Evolutionary conservation across 2,888 invertebrate species (phyloP).

Genomic region (Drosophila colorata): DNA sequence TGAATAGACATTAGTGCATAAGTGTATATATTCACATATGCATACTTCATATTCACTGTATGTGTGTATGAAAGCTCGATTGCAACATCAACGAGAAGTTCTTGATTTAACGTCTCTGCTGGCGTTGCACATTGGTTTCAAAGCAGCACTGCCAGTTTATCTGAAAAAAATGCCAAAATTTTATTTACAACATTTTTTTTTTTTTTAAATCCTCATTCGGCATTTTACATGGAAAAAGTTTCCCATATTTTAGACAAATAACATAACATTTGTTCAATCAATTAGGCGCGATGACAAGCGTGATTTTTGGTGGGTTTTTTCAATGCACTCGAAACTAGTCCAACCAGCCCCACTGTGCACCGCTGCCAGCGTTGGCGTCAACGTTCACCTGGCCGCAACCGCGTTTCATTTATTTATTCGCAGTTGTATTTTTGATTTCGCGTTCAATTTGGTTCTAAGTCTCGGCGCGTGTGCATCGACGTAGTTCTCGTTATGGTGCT

Average conservation of each 20-base stretch:
- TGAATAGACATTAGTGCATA: slow-evolving; percentile 25
- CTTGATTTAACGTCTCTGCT: slow-evolving; percentile 40
- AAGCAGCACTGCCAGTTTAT: neutral
- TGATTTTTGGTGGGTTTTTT: neutral
- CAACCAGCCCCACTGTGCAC: slow-evolving; percentile 49
- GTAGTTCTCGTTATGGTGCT: slow-evolving; percentile 75
- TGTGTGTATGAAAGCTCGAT: slow-evolving; percentile 31
- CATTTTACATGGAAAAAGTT: too few relatives aligned
- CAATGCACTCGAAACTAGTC: neutral
- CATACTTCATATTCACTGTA: slow-evolving; percentile 1
- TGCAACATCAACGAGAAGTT: slow-evolving; percentile 71
- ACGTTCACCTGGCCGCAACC: slow-evolving; percentile 38
- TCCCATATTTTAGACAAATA: neutral
- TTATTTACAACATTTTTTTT: neutral
- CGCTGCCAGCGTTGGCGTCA: slow-evolving; percentile 34
- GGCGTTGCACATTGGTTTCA: slow-evolving; percentile 33
- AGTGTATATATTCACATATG: neutral
- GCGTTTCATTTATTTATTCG: slow-evolving; percentile 63
- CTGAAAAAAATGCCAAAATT: neutral
- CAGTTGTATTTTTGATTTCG: slow-evolving; percentile 63
- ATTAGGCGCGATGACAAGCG: slow-evolving; percentile 7
- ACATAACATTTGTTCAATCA: neutral
- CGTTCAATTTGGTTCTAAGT: slow-evolving; percentile 82
- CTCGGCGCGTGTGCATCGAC: slow-evolving; percentile 75
- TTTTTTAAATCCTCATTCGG: too few relatives aligned